Percentiles rank a stretch among this genome's conserved stretches.
phyloP scores from a whole-genome alignment of 2,113 vertebrate genomes.

The Misgurnus mizolepis region DNA sequence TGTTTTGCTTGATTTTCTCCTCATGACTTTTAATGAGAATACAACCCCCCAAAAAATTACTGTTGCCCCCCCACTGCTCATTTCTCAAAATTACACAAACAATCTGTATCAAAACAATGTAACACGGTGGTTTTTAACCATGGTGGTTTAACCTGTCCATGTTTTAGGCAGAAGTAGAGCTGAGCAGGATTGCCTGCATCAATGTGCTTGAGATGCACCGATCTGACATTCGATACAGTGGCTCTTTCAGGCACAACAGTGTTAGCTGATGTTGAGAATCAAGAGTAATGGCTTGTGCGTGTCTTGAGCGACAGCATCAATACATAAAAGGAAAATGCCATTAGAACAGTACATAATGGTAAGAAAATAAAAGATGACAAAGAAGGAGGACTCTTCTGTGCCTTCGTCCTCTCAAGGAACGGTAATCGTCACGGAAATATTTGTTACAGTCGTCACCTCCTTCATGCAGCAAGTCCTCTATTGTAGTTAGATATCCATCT shows the following conservation, averaged over 20 bases:
- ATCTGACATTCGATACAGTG: conserved; percentile 36
- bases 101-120: conserved; percentile 27
- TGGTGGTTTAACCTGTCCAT: not conserved
- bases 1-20: conserved; percentile 1
- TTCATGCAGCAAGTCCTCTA: conserved; percentile 28
- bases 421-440: conserved; percentile 40
- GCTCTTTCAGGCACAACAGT: conserved; percentile 47
- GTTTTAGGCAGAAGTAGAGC: conserved; percentile 16
- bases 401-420: conserved; percentile 37
- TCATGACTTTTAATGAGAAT: not conserved
- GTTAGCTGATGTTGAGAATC: conserved; percentile 34
- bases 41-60: conserved; percentile 1
- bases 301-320: conserved; percentile 38
- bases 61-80: conserved; percentile 26
- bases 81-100: conserved; percentile 36
- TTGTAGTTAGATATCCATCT: conserved; percentile 73
- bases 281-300: conserved; percentile 37
- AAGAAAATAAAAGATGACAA: conserved; percentile 16
- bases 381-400: conserved; percentile 31
- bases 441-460: not conserved
- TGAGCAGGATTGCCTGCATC: not conserved
- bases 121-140: not conserved
- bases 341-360: conserved; percentile 20
- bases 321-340: conserved; percentile 29
- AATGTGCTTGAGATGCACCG: conserved; percentile 28